Conservation (phyloP, 2,797 vertebrate genomes). For the Esox masquinongy region DNA sequence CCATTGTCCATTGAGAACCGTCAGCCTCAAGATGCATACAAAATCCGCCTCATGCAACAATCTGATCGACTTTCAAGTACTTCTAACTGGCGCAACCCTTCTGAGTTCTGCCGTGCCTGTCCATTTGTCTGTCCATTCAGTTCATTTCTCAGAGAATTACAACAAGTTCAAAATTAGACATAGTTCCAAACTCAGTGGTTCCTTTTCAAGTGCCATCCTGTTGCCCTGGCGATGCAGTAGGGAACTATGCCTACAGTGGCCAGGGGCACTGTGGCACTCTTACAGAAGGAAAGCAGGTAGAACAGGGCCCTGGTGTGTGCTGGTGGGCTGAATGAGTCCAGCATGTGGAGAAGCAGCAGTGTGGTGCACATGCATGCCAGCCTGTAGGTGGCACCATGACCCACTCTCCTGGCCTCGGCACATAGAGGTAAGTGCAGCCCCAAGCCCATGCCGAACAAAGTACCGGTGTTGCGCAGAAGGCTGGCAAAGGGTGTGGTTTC, state of each 20-base stretch:
- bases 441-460: slow-evolving; percentile 88
- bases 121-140: not conserved
- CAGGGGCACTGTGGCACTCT: slow-evolving; percentile 87
- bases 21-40: not conserved
- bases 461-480: slow-evolving; percentile 91
- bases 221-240: slow-evolving; percentile 78
- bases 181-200: not conserved
- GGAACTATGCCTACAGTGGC: slow-evolving; percentile 85
- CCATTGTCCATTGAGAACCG: not conserved
- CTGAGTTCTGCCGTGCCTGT: not conserved
- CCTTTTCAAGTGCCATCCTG: not conserved
- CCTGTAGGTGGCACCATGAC: slow-evolving; percentile 64
- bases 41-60: not conserved
- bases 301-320: slow-evolving; percentile 81
- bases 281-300: slow-evolving; percentile 92
- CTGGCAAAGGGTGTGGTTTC: slow-evolving; percentile 93
- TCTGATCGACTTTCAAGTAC: not conserved
- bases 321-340: slow-evolving; percentile 88
- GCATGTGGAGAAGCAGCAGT: slow-evolving; percentile 84
- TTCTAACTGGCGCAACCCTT: not conserved
- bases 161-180: not conserved
- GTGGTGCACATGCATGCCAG: slow-evolving; percentile 73
- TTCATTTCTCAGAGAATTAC: slow-evolving; percentile 1
- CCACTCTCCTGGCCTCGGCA: slow-evolving; percentile 68
- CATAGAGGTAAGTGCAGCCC: slow-evolving; percentile 86